Percentiles rank a stretch among this genome's conserved stretches.
These are phyloP conservation scores for Laterallus jamaicensis DNA, from an alignment of 2,113 vertebrate genomes.

Conservation along the genomic window DNA sequence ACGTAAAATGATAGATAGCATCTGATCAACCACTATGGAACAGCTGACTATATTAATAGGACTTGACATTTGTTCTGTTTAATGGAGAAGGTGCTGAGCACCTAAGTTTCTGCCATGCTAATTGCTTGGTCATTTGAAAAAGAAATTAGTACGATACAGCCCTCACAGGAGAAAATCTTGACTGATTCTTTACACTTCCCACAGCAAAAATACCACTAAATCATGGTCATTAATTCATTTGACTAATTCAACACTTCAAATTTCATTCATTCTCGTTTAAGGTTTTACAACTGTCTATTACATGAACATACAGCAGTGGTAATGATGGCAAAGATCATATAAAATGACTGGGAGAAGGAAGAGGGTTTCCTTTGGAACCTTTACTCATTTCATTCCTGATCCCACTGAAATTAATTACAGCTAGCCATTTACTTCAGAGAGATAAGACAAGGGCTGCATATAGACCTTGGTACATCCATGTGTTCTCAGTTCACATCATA, in stretches of 20 bases:
- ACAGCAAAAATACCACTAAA: slow-evolving; percentile 12
- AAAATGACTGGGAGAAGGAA: not conserved
- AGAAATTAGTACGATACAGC: slow-evolving; percentile 16
- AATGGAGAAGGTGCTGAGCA: slow-evolving; percentile 51
- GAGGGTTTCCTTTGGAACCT: not conserved
- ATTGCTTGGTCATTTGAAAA: slow-evolving; percentile 61
- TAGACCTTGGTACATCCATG: not conserved
- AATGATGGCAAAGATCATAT: not conserved
- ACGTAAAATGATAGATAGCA: slow-evolving; percentile 51
- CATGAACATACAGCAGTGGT: not conserved
- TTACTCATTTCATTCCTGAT: not conserved
- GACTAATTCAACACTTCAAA: slow-evolving; percentile 38
- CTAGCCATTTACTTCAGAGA: not conserved
- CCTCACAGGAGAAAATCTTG: slow-evolving; percentile 22
- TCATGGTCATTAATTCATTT: slow-evolving; percentile 27
- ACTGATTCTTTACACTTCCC: slow-evolving; percentile 21
- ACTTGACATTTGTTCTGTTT: slow-evolving; percentile 63
- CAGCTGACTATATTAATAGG: slow-evolving; percentile 64
- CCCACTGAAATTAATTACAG: not conserved
- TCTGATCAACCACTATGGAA: slow-evolving; percentile 44
- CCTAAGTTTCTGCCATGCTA: slow-evolving; percentile 55
- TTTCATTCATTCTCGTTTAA: slow-evolving; percentile 33
- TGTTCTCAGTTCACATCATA: not conserved
- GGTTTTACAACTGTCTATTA: slow-evolving; percentile 5
- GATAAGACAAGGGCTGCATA: not conserved